phyloP scores from a whole-genome alignment of 2,888 invertebrate species.

The Drosophila macrospina region DNA sequence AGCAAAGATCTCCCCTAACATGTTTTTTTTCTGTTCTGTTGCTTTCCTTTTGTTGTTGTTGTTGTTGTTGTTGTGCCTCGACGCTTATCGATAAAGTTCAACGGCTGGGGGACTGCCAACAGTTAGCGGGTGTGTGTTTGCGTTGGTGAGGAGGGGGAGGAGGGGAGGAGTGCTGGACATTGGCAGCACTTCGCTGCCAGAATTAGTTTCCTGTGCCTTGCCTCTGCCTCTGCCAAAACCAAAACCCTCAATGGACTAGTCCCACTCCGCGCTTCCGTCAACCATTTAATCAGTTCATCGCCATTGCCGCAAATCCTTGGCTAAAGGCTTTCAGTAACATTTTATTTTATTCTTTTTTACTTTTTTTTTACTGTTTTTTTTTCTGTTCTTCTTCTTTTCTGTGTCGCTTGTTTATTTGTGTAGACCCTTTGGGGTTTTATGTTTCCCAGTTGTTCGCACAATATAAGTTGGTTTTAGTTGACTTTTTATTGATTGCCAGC shows the following conservation, averaged over 20 bases:
- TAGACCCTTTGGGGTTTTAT: slow-evolving; percentile 63
- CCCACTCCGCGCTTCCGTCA: slow-evolving; percentile 57
- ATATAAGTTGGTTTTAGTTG: slow-evolving; percentile 65
- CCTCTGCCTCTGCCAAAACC: background rate
- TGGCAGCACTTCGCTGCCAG: slow-evolving; percentile 67
- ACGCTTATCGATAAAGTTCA: slow-evolving; percentile 79
- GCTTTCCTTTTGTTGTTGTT: slow-evolving; percentile 14
- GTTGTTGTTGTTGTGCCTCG: slow-evolving; percentile 24
- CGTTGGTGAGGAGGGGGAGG: background rate
- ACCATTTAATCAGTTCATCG: slow-evolving; percentile 80
- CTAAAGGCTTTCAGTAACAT: slow-evolving; percentile 59
- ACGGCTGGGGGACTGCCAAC: slow-evolving; percentile 44
- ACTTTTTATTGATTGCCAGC: slow-evolving; percentile 63
- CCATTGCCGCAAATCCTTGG: slow-evolving; percentile 65
- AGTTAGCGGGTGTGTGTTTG: slow-evolving; percentile 2
- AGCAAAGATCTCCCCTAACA: slow-evolving; percentile 60
- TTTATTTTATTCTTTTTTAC: slow-evolving; percentile 39
- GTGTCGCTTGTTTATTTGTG: slow-evolving; percentile 56
- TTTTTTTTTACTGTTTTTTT: slow-evolving; percentile 45
- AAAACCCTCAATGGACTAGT: slow-evolving; percentile 41
- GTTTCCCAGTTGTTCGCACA: slow-evolving; percentile 54
- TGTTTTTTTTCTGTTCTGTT: slow-evolving; percentile 26
- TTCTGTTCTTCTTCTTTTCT: slow-evolving; percentile 36
- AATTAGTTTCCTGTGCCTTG: slow-evolving; percentile 70
- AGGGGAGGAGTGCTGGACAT: slow-evolving; percentile 2